Percentiles rank a stretch among this genome's conserved stretches.
These are phyloP conservation scores for Dinocampus coccinellae DNA, from an alignment of 2,888 invertebrate species.

Conservation along the genomic window DNA sequence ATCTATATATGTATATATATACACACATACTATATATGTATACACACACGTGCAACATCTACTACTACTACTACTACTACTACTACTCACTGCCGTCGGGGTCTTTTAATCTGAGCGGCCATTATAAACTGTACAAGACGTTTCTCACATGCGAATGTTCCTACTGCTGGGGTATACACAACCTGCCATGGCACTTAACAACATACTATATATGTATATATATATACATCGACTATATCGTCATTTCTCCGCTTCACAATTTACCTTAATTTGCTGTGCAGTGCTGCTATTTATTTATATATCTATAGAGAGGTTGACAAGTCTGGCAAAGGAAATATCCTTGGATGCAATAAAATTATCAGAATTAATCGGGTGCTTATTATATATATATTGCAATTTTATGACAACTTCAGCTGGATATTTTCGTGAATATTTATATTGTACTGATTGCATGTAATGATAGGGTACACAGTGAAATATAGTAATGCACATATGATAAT, in stretches of 20 bases:
- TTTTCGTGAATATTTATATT: conserved; percentile 6
- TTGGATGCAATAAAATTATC: conserved; percentile 16
- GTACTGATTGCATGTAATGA: neutral
- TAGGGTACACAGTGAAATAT: neutral
- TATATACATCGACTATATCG: neutral
- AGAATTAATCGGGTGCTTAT: conserved; percentile 17
- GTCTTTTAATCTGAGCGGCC: conserved; percentile 17
- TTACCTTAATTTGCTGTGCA: conserved; percentile 3
- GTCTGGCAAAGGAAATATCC: conserved; percentile 6
- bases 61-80: too few relatives aligned
- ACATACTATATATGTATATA: neutral
- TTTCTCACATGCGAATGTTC: conserved; percentile 4
- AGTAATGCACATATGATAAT: neutral
- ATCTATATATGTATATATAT: neutral
- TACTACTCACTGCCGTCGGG: neutral
- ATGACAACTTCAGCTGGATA: neutral
- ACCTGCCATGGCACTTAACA: conserved; percentile 4
- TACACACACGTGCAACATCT: too few relatives aligned
- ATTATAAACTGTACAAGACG: conserved; percentile 19
- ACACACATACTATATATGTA: too few relatives aligned
- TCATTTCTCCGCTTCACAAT: neutral
- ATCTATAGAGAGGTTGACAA: neutral
- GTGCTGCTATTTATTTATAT: neutral
- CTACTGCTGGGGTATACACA: neutral
- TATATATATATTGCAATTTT: neutral